A percentile compares a stretch with the other conserved stretches of the same genome.
Evolutionary conservation across 1,140 invertebrate genomes (phyloP).

Genomic region (Sipha flava): DNA sequence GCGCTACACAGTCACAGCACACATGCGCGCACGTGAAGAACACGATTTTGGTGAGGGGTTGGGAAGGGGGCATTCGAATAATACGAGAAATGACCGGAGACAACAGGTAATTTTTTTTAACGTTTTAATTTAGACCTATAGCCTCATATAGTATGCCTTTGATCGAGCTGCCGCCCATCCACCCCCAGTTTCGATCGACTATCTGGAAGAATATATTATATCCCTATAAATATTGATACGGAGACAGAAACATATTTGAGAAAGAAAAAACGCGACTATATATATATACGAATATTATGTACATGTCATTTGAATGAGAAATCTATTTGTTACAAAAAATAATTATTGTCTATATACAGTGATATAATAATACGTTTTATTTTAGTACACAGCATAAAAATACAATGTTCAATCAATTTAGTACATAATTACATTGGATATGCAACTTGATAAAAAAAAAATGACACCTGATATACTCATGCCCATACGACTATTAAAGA

Average conservation of each 20-base stretch:
- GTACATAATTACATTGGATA: too few species aligned
- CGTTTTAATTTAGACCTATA: conserved; percentile 12
- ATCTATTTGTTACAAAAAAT: too few species aligned
- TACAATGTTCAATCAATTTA: too few species aligned
- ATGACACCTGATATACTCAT: too few species aligned
- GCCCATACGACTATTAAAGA: too few species aligned
- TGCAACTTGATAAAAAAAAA: too few species aligned
- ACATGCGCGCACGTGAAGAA: background rate
- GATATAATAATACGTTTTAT: too few species aligned
- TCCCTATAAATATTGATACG: too few species aligned
- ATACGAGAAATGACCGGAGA: background rate
- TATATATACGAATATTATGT: too few species aligned
- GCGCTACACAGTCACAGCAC: background rate
- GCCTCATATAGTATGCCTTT: background rate
- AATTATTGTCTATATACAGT: too few species aligned
- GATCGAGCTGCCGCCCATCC: conserved; percentile 12
- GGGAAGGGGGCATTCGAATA: background rate
- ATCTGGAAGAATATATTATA: background rate
- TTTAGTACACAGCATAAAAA: too few species aligned
- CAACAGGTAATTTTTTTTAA: background rate
- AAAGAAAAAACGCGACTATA: background rate
- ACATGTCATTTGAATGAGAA: too few species aligned
- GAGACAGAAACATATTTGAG: background rate
- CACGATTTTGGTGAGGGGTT: background rate
- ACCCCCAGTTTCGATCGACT: background rate